Conservation (phyloP, 1,140 invertebrate genomes). For the Agrypnia vestita region DNA sequence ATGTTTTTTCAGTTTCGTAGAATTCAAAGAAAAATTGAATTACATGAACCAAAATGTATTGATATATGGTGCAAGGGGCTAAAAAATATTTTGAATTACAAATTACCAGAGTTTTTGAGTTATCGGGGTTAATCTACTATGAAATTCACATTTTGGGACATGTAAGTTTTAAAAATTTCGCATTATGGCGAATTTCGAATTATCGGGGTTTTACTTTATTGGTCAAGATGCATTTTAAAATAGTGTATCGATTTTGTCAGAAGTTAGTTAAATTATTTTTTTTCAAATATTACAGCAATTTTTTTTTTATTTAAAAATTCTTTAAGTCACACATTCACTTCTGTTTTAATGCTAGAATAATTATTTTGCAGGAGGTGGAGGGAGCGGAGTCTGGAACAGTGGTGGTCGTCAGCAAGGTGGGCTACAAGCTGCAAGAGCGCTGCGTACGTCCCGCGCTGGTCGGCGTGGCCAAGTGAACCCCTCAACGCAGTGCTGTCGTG, state of each 20-base stretch:
- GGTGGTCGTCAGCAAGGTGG: conserved; percentile 94
- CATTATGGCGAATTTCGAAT: too few relatives aligned
- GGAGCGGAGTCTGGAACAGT: conserved; percentile 90
- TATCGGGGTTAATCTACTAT: too few relatives aligned
- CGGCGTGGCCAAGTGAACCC: conserved; percentile 85
- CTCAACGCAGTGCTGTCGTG: background rate
- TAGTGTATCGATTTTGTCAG: background rate
- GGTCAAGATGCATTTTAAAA: background rate
- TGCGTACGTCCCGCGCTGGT: conserved; percentile 97
- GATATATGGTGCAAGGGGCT: too few relatives aligned
- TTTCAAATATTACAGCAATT: too few relatives aligned
- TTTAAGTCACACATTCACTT: background rate
- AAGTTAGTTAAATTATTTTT: background rate
- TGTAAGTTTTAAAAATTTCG: too few relatives aligned
- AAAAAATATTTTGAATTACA: too few relatives aligned
- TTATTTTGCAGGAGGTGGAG: conserved; percentile 75
- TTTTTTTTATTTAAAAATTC: background rate
- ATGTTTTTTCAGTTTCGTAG: too few relatives aligned
- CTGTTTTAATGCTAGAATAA: background rate
- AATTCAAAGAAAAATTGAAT: too few relatives aligned
- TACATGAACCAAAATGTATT: too few relatives aligned
- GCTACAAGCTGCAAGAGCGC: conserved; percentile 95
- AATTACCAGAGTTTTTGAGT: too few relatives aligned
- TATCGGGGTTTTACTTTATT: too few relatives aligned
- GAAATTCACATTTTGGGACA: too few relatives aligned